These are phyloP conservation scores for Prionailurus viverrinus DNA, from an alignment of 2,113 vertebrate genomes.

Conservation along the genomic window DNA sequence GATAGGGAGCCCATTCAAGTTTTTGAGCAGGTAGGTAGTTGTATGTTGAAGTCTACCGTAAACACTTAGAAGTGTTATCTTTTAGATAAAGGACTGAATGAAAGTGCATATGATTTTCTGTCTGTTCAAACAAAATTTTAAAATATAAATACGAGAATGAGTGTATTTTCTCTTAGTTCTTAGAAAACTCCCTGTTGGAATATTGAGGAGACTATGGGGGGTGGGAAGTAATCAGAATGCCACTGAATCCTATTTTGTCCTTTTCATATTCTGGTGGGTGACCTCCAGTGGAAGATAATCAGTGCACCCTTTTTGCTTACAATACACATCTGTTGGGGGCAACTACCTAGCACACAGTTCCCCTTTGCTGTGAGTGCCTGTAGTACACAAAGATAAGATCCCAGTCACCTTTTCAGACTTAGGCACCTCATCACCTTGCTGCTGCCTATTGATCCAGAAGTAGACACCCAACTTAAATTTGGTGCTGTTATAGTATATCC, in stretches of 20 bases:
- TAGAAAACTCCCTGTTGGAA: slow-evolving; percentile 31
- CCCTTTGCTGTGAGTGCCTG: not conserved
- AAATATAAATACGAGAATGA: slow-evolving; percentile 47
- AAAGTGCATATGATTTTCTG: not conserved
- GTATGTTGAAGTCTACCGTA: not conserved
- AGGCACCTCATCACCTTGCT: not conserved
- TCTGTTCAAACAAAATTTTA: not conserved
- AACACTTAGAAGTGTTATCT: not conserved
- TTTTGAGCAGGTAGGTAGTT: slow-evolving; percentile 5
- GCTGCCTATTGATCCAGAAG: not conserved
- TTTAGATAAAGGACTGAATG: slow-evolving; percentile 33
- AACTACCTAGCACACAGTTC: not conserved
- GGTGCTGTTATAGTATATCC: not conserved
- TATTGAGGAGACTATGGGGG: not conserved
- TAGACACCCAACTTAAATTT: not conserved
- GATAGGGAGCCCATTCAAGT: not conserved
- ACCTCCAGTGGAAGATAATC: not conserved
- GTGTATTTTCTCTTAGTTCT: not conserved
- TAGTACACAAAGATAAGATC: not conserved
- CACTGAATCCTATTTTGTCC: not conserved
- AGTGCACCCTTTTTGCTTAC: not conserved
- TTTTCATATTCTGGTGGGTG: not conserved
- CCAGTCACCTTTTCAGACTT: not conserved
- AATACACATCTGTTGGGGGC: not conserved
- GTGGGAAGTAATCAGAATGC: not conserved